These are phyloP conservation scores for Mythimna impura DNA, from an alignment of 2,888 invertebrate species.

Conservation along the genomic window DNA sequence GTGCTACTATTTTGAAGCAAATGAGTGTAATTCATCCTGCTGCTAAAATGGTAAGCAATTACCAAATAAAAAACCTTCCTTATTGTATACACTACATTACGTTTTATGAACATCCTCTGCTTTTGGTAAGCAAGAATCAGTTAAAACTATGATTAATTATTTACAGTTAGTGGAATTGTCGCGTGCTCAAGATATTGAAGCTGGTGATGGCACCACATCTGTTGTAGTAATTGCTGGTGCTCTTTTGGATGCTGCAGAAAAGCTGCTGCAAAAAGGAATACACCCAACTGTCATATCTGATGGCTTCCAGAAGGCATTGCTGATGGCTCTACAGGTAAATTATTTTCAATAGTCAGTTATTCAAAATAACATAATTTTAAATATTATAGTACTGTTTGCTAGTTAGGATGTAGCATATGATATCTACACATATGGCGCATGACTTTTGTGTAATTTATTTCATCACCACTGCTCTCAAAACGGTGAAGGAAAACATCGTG, in stretches of 20 bases:
- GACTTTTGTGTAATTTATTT: too few species aligned
- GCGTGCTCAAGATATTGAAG: constrained; percentile 99
- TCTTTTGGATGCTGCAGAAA: constrained; percentile 97
- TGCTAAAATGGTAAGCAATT: constrained; percentile 97
- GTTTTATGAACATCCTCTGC: background rate
- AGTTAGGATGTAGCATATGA: too few species aligned
- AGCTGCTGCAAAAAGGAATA: constrained; percentile 97
- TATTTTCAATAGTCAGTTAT: background rate
- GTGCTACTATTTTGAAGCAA: constrained; percentile 99
- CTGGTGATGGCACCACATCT: constrained; percentile 99
- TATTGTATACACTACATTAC: background rate
- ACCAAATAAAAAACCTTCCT: background rate
- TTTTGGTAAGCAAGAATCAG: background rate
- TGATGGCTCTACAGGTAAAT: constrained; percentile 92
- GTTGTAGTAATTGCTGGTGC: constrained; percentile 99
- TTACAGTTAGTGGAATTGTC: constrained; percentile 98
- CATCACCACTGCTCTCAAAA: too few species aligned
- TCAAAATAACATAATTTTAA: background rate
- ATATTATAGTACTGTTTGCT: background rate
- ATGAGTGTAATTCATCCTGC: constrained; percentile 99
- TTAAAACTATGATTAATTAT: constrained; percentile 5
- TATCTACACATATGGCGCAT: too few species aligned
- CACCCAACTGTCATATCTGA: constrained; percentile 99
- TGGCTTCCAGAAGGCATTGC: constrained; percentile 97
- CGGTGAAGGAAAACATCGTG: too few species aligned